Evolutionary conservation across 2,113 vertebrate species (phyloP), one percentile per base, ranked within the genome.

Genomic region (Strix uralensis): DNA sequence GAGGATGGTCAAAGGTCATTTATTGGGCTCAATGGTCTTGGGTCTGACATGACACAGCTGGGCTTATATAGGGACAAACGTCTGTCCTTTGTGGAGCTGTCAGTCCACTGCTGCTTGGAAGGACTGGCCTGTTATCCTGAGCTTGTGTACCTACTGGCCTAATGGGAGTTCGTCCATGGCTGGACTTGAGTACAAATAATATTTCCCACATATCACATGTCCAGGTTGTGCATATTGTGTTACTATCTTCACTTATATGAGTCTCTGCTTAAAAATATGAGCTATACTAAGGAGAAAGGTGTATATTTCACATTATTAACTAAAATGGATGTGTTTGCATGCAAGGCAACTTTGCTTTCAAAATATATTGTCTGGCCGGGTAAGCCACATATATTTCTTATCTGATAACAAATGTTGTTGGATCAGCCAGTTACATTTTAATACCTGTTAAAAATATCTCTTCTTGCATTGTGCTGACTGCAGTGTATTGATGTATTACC

Each of bases 81-180:
- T 49, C 29, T 73, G 54, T 86, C 67, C 82, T 82, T 75, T 26
- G 63, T 52, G 71, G 58, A 66, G 67, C 63, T 78, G 63, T 15
- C 46, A 65, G 38, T 16, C 15, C 40, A 1, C 26, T 25, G 62
- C 18, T 81, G 11, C 58, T 25, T 11, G 23, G 72, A 23, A 69
- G 40, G 27, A n/a, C 27, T 7, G 18, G 14, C 17, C 69, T 32
- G 18, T 36, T 34, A 0, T 1, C 38, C 72, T 17, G 18, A 57
- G 34, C 46, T 27, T 40, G 30, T 19, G 13, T 21, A 5, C 40
- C 44, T 15, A 0, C 11, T 3, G 2, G 7, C 66, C 22, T 9
- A 10, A 34, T 3, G 40, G n/a, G 62, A 79, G 36, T 8, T 49
- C 9, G 22, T 32, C 66, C 36, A 0, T 42, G 73, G 34, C 58